Base-by-base conservation (phyloP, 2,797 vertebrate species). In the Chelon auratus region DNA sequence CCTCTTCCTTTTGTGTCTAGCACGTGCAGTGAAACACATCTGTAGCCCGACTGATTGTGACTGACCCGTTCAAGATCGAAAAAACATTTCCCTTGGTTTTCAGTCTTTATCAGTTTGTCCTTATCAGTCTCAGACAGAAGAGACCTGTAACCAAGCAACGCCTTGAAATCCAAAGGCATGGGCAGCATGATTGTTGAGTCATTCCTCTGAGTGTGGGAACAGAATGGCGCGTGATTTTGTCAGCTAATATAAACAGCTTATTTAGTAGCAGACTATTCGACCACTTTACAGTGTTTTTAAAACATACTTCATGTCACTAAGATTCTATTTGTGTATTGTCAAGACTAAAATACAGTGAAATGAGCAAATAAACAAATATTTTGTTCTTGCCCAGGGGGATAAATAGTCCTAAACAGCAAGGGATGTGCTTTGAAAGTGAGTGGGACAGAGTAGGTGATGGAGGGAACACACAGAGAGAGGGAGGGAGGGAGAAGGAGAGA, bases 1-100 rank as follows among this genome's bases (percentile, higher is more conserved):
- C 50, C 26, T 8, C 50, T 13, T 8, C 2, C 73, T 68, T 74
- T 59, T 67, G 43, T 45, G 7, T 74, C 39, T 2, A 54, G 62
- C 87, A 87, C 75, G 54, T 88, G 84, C 70, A 14, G 61, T 6
- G 18, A 37, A 62, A 61, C 43, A 53, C 62, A 40, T 79, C 57
- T 61, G 58, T 56, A 37, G 57, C 43, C 53, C 33, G 36, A 33
- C 9, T 9, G 14, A 9, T 17, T 58, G 45, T 62, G 75, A 87
- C 71, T 75, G 67, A 55, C 18, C 22, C 0, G 0, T 26, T 75
- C 11, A 5, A 11, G 9, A 26, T 64, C 37, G 24, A 15, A 62
- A 22, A 58, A 62, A 62, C n/a, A 47, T 62, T 24, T 14, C 45
- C 20, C 51, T 51, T 10, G 71, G 54, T 69, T 62, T 47, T 36